Conservation (phyloP, 2,113 vertebrate species). For the Hymenochirus boettgeri region DNA sequence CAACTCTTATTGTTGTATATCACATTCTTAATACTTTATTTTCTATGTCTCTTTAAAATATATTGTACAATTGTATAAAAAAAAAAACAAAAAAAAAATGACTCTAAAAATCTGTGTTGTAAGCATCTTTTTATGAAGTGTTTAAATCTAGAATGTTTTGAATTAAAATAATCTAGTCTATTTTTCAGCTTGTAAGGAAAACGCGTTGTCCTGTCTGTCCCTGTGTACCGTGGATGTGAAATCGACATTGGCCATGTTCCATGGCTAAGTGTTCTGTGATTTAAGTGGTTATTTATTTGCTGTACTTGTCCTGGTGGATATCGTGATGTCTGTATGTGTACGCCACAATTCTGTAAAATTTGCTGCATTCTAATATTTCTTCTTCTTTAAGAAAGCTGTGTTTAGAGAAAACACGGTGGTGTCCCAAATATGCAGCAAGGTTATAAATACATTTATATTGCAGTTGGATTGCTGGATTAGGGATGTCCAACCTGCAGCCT, state of each 20-base stretch:
- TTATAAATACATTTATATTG: no score
- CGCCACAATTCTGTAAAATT: no score
- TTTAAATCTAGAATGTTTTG: constrained; percentile 26
- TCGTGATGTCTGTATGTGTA: constrained; percentile 18
- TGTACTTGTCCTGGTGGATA: constrained; percentile 15
- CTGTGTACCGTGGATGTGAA: constrained; percentile 32
- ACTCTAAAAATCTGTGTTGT: background rate
- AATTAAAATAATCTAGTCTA: constrained; percentile 50
- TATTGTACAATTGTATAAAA: no score
- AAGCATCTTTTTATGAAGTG: background rate
- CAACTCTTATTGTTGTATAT: background rate
- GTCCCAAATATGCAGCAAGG: no score
- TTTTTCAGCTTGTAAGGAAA: constrained; percentile 44
- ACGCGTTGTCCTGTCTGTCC: constrained; percentile 47
- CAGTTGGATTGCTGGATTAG: no score
- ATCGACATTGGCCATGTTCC: no score
- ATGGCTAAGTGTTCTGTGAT: background rate
- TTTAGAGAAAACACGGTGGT: no score
- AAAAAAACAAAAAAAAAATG: no score
- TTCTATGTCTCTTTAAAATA: background rate
- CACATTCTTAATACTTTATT: background rate
- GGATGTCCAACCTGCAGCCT: no score
- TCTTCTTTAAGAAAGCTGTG: no score
- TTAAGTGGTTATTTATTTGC: constrained; percentile 19
- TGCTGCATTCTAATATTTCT: no score